Evolutionary conservation across 2,888 invertebrate genomes (phyloP), one percentile per base, ranked within the genome.

Genomic region (Chrysomela aeneicollis): DNA sequence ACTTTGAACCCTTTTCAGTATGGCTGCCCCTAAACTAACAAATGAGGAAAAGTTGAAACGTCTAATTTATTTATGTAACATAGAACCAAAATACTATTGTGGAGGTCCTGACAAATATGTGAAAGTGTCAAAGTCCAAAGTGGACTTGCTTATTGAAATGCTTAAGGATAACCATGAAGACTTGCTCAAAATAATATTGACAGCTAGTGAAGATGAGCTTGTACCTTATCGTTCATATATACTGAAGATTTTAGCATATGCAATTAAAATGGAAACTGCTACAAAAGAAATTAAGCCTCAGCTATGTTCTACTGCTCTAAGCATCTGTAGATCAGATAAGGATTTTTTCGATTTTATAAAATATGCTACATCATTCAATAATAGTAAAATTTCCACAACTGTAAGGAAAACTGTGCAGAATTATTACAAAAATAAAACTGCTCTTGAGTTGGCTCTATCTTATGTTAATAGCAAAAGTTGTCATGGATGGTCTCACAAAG

Each of bases 401-500:
- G 69, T 90, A 84, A 86, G 89, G 70, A 88, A 85, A 69, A 85
- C 86, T 61, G 84, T 92, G 18, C 82, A 82, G 58, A 82, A 85
- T 5, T 93, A 91, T 90, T 93, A 92, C 77, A 77, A 82, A 18
- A 83, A 81, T 1, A 88, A 87, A 78, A 84, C 87, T 12, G 86
- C 90, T 0, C 78, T 86, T 77, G 86, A 87, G 57, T 82, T 93
- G 47, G 89, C 88, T 0, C 84, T 87, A 72, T 87, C 88, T 70
- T 85, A 91, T 18, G 87, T 89, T 3, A 86, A 87, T 76, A 87
- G 86, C 60, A 86, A 86, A 57, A 86, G 88, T 8, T 85, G 88
- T 68, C 86, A 89, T 73, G 89, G 90, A 3, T 90, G 92, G 84
- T 87, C 87, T 0, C 93, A 93, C 78, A 89, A 88, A 74, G 92